Evolutionary conservation across 2,888 invertebrate species (phyloP), one percentile per base, ranked within the genome.

Genomic region (Drosophila bunnanda): DNA sequence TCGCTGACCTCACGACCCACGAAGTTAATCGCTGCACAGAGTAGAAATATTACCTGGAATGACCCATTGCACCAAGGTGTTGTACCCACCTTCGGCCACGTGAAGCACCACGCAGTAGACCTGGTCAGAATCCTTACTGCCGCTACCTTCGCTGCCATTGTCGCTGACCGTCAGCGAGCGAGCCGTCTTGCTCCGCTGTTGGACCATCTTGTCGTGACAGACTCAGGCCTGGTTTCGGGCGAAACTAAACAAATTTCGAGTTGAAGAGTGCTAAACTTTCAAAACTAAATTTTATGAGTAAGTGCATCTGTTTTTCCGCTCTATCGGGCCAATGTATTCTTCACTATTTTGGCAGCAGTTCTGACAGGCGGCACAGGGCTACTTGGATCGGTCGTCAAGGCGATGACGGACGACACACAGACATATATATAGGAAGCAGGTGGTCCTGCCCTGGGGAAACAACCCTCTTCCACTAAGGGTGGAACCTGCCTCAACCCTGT

Each of bases 51-150:
- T 3, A 38, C 1, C 22, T 12, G 10, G 2, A 22, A 9, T 22
- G 2, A 15, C 30, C 65, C n/a, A 7, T 8, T 17, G 2, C 9
- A 25, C 4, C 4, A 20, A 3, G 3, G 13, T 12, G 9, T n/a
- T 6, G 6, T 8, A 34, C 58, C 46, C 68, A 91, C 92, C 92
- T 80, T 92, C 91, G 2, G 87, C 85, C 22, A 92, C 85, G 36
- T 91, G 92, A 32, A 92, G 76, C 30, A 91, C 78, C 59, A 92
- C 89, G 58, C 91, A 90, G 58, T 83, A 91, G 9, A 79, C 78
- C 38, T 90, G 80, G 15, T 87, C 86, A 6, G 59, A 59, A 9
- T 71, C 69, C 36, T 65, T 72, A 30, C 9, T 44, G 17, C 53
- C 67, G 32, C 54, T 71, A 20, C 34, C 82, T 43, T 44, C 70